phyloP scores from a whole-genome alignment of 2,797 vertebrate species.

The Lacerta viridis region DNA sequence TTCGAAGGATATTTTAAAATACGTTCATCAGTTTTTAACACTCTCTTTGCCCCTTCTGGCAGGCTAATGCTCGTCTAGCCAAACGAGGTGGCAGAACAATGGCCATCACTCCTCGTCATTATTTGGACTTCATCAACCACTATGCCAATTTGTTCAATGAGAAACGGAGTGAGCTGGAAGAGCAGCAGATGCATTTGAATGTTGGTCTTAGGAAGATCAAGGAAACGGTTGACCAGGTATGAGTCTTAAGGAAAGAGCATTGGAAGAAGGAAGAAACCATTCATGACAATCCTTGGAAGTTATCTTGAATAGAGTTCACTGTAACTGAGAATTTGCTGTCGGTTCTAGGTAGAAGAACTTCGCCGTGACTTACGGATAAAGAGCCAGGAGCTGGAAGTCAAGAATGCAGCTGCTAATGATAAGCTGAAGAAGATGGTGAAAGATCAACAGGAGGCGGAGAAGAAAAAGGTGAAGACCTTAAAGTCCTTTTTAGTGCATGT shows the following conservation, averaged over 20 bases:
- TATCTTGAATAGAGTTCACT: neutral
- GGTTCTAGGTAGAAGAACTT: conserved; percentile 92
- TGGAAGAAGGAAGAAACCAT: neutral
- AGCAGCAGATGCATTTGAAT: conserved; percentile 99
- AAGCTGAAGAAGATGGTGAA: conserved; percentile 99
- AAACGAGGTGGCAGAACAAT: conserved; percentile 96
- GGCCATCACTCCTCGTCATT: conserved; percentile 98
- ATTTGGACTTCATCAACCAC: conserved; percentile 99
- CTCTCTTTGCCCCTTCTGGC: conserved; percentile 16
- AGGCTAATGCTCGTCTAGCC: conserved; percentile 96
- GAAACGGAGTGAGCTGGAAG: conserved; percentile 97
- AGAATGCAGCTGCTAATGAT: conserved; percentile 98
- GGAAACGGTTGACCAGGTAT: conserved; percentile 97
- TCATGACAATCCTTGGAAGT: neutral
- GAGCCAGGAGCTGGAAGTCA: conserved; percentile 97
- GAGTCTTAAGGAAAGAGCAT: neutral
- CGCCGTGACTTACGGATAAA: conserved; percentile 96
- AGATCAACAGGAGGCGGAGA: conserved; percentile 98
- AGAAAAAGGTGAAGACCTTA: conserved; percentile 90
- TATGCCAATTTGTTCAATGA: conserved; percentile 98
- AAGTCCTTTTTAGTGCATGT: neutral
- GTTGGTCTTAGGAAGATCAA: conserved; percentile 99
- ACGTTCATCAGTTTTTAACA: neutral
- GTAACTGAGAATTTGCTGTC: neutral
- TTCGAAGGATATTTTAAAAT: neutral